These are phyloP conservation scores for Mythimna impura DNA, from an alignment of 2,888 invertebrate species.

Conservation along the genomic window DNA sequence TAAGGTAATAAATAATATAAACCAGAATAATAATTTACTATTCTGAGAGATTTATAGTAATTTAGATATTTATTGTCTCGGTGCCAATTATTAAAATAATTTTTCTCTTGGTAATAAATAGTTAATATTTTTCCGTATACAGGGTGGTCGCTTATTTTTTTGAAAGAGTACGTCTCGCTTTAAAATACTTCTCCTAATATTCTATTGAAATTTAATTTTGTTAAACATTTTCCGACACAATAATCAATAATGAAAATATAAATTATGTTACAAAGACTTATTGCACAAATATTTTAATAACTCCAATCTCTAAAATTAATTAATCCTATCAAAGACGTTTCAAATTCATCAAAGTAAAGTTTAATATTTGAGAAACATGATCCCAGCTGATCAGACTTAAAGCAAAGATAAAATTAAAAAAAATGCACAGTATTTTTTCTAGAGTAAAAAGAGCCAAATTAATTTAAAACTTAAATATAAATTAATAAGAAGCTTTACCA, in stretches of 20 bases:
- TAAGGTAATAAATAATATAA: conserved; percentile 61
- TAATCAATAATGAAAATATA: background rate
- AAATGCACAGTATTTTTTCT: conserved; percentile 8
- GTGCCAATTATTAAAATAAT: conserved; percentile 79
- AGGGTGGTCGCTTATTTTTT: conserved; percentile 54
- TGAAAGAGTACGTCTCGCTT: background rate
- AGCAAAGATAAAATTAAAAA: conserved; percentile 16
- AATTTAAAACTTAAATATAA: background rate
- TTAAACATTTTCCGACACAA: background rate
- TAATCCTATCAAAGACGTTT: conserved; percentile 29
- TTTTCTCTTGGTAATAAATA: conserved; percentile 65
- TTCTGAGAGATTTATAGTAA: conserved; percentile 64
- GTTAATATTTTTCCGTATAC: conserved; percentile 48
- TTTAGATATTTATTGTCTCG: conserved; percentile 72
- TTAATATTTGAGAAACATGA: conserved; percentile 6
- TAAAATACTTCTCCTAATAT: background rate
- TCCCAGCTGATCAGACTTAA: conserved; percentile 1
- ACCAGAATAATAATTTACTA: conserved; percentile 52
- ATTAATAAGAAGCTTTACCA: background rate
- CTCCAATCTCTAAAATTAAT: conserved; percentile 17
- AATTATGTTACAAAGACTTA: background rate
- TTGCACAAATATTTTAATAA: conserved; percentile 1
- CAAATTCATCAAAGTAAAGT: background rate
- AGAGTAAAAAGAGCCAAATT: conserved; percentile 11
- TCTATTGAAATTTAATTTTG: background rate